Base-by-base conservation (phyloP, 1,140 invertebrate genomes). In the Trissolcus basalis region DNA sequence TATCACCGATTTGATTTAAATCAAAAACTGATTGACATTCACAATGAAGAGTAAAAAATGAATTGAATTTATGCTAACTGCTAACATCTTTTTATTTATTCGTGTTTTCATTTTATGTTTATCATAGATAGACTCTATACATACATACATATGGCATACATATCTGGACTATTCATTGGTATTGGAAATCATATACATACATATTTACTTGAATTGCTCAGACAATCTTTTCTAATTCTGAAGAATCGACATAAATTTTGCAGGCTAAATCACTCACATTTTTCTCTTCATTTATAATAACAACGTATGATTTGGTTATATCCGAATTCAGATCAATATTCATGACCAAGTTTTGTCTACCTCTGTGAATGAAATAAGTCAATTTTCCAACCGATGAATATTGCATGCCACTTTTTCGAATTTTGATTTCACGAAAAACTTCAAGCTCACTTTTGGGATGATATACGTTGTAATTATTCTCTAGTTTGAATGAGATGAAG, bases 371-470 rank as follows among this genome's bases (percentile, higher is more conserved):
- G 43, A 50, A 70, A 70, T 55, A 61, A 70, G 49, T 59, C 15
- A 61, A 61, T 70, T 70, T 45, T 45, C 49, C 53, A 36, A 36
- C 43, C 61, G 61, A 70, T 70, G 58, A 70, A 70, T 70, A 70
- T 61, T 70, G 55, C 56, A 70, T 70, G 58, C 19, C 13, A 47
- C 33, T 27, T 69, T 60, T 61, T 59, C 13, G 43, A 16, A 54
- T 48, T 60, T 69, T 49, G 41, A 69, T 61, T 68, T 68, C 19
- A 43, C 50, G 33, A 48, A 45, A 67, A 51, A 58, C 47, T 68
- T 58, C 19, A 10, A 35, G 33, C 50, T 14, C 54, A 55, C 16
- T 64, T 55, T 49, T 9, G 10, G 1, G 35, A 55, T 54, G 54
- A 64, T 48, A 33, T 27, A 64, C 41, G 7, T 13, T 13, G n/a